phyloP scores from a whole-genome alignment of 2,888 invertebrate species.

The Sympetrum striolatum region DNA sequence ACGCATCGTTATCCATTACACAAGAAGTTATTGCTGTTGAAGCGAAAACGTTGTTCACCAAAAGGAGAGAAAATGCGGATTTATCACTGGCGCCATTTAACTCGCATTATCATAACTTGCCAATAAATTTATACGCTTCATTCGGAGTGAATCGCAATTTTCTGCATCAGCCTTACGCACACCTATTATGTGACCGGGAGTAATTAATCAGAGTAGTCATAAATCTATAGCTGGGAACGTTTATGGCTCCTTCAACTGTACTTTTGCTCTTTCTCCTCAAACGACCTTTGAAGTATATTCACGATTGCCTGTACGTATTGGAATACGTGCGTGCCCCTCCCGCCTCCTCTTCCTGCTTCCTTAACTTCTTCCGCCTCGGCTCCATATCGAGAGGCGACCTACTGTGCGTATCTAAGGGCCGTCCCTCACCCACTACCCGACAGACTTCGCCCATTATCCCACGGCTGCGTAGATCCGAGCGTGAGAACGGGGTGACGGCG shows the following conservation, averaged over 20 bases:
- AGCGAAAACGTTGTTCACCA: no score
- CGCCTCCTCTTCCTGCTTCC: neutral
- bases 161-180: neutral
- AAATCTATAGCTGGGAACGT: neutral
- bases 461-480: neutral
- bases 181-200: neutral
- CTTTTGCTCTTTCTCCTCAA: neutral
- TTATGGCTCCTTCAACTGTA: neutral
- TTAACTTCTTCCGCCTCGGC: neutral
- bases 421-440: slow-evolving; percentile 35
- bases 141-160: neutral
- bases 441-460: neutral
- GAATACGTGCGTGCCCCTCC: neutral
- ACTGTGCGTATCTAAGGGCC: neutral
- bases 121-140: neutral
- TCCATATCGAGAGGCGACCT: slow-evolving; percentile 23
- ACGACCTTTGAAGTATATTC: neutral
- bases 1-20: no score
- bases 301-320: neutral
- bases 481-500: neutral
- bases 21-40: no score
- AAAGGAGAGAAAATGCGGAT: no score
- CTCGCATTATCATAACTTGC: no score
- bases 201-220: neutral
- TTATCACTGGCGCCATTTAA: no score